phyloP scores from a whole-genome alignment of 2,797 vertebrate species.

The Tarsius wallacei region DNA sequence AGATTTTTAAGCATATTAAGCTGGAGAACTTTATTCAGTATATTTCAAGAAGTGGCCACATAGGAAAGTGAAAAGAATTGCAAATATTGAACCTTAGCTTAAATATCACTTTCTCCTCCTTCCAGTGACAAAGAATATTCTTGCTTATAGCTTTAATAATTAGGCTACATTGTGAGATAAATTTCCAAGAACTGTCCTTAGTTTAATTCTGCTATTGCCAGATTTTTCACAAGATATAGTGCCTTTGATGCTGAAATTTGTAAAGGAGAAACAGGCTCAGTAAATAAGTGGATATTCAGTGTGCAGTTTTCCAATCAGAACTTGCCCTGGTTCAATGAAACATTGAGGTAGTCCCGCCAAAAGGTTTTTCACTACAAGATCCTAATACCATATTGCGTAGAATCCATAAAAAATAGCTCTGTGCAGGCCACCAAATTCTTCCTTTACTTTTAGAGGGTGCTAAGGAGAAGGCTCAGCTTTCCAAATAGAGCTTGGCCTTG shows the following conservation, averaged over 20 bases:
- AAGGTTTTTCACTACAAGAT: not conserved
- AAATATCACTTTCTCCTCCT: not conserved
- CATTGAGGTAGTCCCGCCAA: not conserved
- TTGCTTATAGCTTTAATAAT: constrained; percentile 2
- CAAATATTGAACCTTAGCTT: constrained; percentile 1
- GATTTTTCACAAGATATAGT: not conserved
- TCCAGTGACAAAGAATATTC: not conserved
- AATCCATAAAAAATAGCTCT: not conserved
- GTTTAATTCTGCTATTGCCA: not conserved
- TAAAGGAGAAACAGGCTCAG: not conserved
- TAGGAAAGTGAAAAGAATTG: not conserved
- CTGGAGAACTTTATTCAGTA: constrained; percentile 35
- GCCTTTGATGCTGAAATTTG: not conserved
- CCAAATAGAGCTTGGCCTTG: not conserved
- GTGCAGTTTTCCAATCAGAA: constrained; percentile 32
- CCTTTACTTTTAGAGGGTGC: not conserved
- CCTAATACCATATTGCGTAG: not conserved
- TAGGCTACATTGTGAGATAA: not conserved
- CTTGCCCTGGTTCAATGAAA: not conserved
- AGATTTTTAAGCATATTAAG: not conserved
- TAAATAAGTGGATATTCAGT: not conserved
- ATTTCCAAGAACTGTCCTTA: constrained; percentile 14
- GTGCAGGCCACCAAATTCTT: constrained; percentile 12
- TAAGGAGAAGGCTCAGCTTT: not conserved
- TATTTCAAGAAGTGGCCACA: not conserved